Conservation (phyloP, 2,888 invertebrate species). For the Tineola bisselliella region DNA sequence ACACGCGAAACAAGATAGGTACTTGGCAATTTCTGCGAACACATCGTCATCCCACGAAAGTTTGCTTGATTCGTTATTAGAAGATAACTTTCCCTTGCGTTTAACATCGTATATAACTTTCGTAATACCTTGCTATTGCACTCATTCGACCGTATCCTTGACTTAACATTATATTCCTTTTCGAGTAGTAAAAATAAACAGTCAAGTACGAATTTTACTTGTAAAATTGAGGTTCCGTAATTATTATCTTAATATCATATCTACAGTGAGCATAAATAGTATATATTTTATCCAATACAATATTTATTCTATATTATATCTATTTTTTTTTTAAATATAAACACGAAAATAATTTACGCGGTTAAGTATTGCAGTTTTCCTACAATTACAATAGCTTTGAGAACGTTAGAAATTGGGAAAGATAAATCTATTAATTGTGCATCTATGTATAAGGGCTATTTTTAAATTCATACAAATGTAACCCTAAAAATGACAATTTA, state of each 20-base stretch:
- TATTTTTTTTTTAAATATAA: too few species aligned
- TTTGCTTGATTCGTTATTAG: constrained; percentile 35
- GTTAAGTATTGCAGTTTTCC: too few species aligned
- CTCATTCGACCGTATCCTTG: constrained; percentile 43
- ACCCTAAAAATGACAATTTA: constrained; percentile 49
- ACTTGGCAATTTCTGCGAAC: constrained; percentile 7
- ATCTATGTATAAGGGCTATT: too few species aligned
- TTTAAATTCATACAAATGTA: neutral
- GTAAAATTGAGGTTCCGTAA: neutral
- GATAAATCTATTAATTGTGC: too few species aligned
- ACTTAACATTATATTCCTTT: constrained; percentile 16
- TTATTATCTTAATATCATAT: too few species aligned
- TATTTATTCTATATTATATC: too few species aligned
- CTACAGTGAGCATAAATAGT: too few species aligned
- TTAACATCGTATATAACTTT: constrained; percentile 57
- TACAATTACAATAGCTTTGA: too few species aligned
- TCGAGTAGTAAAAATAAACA: constrained; percentile 47
- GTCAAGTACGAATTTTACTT: neutral
- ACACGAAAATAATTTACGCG: too few species aligned
- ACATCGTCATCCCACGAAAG: constrained; percentile 2
- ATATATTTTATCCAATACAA: too few species aligned
- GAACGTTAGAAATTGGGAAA: too few species aligned
- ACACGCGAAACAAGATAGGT: neutral
- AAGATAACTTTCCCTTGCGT: constrained; percentile 42
- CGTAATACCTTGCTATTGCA: constrained; percentile 60